phyloP scores from a whole-genome alignment of 1,140 invertebrate genomes.

The Lordiphosa stackelbergi region DNA sequence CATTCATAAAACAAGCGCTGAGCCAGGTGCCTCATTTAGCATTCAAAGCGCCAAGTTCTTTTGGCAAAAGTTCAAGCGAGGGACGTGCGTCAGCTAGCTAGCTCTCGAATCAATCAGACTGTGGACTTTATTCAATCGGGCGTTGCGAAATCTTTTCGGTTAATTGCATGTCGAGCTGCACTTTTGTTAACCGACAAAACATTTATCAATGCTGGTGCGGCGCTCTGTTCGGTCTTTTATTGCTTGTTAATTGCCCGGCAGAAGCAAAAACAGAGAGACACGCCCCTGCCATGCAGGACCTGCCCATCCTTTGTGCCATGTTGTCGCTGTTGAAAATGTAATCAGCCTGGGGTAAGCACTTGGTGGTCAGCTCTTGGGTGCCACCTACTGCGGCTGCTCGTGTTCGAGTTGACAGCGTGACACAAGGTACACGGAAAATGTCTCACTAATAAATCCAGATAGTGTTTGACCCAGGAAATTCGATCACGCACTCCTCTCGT shows the following conservation, averaged over 20 bases:
- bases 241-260: constrained; percentile 71
- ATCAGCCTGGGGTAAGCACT: constrained; percentile 40
- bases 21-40: constrained; percentile 50
- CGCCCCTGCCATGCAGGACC: constrained; percentile 55
- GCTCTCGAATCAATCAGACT: constrained; percentile 38
- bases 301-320: constrained; percentile 28
- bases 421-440: constrained; percentile 6
- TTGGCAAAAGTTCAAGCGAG: constrained; percentile 63
- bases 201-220: constrained; percentile 42
- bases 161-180: constrained; percentile 48
- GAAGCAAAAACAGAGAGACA: constrained; percentile 55
- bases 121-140: constrained; percentile 53
- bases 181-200: constrained; percentile 48
- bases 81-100: constrained; percentile 33
- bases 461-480: not conserved
- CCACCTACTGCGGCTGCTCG: too few relatives aligned
- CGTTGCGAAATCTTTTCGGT: constrained; percentile 51
- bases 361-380: constrained; percentile 32
- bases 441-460: too few relatives aligned
- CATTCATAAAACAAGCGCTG: constrained; percentile 53
- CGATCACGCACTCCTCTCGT: constrained; percentile 32
- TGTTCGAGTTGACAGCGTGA: constrained; percentile 19
- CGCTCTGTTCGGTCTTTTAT: constrained; percentile 45
- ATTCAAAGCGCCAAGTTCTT: constrained; percentile 56
- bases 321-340: constrained; percentile 40